Evolutionary conservation across 2,797 vertebrate species (phyloP), one percentile per base, ranked within the genome.

Genomic region (Trichosurus vulpecula): DNA sequence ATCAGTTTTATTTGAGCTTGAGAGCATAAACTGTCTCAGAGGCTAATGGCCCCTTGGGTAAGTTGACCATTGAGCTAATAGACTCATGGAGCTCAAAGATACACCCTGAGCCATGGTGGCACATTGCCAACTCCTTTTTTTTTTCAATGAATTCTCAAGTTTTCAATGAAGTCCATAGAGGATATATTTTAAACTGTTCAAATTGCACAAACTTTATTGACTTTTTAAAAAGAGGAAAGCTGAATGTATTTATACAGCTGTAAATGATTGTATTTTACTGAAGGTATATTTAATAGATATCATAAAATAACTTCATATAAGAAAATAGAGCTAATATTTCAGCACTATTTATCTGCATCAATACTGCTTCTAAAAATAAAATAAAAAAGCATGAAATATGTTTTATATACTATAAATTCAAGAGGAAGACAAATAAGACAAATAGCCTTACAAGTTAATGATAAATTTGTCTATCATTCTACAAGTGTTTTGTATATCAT

Each of bases 121-220:
- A 41, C 90, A 55, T 93, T 95, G 90, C 92, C 35, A 92, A 27
- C 55, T 96, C 91, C 58, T 57, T 56, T 96, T 95, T 74, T 81
- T 9, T 41, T 41, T 3, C 87, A 96, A 91, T 53, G 19, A 91
- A 95, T 94, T 52, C 93, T 31, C 25, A 94, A 25, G 53, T 93
- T 94, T 96, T 93, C 56, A 92, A 31, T 52, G 91, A 91, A 9
- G 35, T 81, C 94, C 55, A 95, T 92, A 81, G 16, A 58, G 30
- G 93, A 91, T 93, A 9, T 90, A 31, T 41, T 94, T 87, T 93
- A 92, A 90, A 93, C 93, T 93, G 51, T 95, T 92, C 27, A 90
- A 90, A 92, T 92, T 96, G 55, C 92, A 90, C 4, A 94, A 95
- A 81, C 56, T 56, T 89, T 91, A 13, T 47, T 93, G 6, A 93